Conservation (phyloP, 2,888 invertebrate genomes). For the Phaedon cochleariae region DNA sequence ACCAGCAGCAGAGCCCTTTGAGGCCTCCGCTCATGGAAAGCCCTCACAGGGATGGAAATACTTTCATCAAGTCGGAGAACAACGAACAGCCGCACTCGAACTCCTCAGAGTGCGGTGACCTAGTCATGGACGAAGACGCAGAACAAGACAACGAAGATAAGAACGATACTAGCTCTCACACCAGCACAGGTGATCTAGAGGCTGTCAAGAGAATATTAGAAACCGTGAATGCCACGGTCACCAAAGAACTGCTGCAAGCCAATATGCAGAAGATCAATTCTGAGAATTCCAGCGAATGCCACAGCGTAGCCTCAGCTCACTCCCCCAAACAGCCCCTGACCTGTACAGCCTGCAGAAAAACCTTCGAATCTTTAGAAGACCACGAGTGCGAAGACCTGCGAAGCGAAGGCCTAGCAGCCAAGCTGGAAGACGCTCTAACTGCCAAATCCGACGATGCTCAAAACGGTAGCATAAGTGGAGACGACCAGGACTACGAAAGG, state of each 20-base stretch:
- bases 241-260: conserved; percentile 76
- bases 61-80: conserved; percentile 52
- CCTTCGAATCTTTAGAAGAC: conserved; percentile 71
- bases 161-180: conserved; percentile 51
- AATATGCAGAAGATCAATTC: conserved; percentile 74
- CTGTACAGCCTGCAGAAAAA: conserved; percentile 69
- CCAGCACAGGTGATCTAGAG: conserved; percentile 67
- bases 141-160: conserved; percentile 63
- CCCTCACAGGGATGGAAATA: conserved; percentile 62
- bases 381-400: conserved; percentile 76
- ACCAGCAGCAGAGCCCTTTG: conserved; percentile 61
- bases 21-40: conserved; percentile 61
- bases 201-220: conserved; percentile 77
- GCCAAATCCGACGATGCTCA: conserved; percentile 65
- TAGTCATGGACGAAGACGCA: conserved; percentile 76
- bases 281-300: conserved; percentile 64
- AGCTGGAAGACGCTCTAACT: conserved; percentile 74
- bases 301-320: conserved; percentile 54
- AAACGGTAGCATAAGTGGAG: conserved; percentile 58
- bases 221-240: conserved; percentile 78
- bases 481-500: conserved; percentile 63
- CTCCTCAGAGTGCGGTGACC: conserved; percentile 63
- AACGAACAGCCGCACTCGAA: conserved; percentile 63
- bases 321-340: conserved; percentile 61
- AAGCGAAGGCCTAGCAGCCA: conserved; percentile 80